A percentile compares a stretch with the other conserved stretches of the same genome.
Evolutionary conservation across 2,888 invertebrate species (phyloP).

Genomic region (Frankliniella fusca): DNA sequence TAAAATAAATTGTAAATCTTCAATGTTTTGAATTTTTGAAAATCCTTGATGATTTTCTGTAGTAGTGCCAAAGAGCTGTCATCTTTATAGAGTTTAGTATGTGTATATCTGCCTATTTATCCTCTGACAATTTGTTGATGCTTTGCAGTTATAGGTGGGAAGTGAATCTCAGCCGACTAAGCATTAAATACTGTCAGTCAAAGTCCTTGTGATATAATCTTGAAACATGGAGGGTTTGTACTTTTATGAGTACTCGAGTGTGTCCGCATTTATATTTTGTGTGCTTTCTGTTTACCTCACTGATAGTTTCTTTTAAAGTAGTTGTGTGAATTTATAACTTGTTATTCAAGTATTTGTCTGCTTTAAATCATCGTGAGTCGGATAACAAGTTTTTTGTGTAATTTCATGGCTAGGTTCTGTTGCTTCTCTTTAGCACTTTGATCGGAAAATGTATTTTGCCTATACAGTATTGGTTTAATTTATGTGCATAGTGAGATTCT

Average conservation of each 20-base stretch:
- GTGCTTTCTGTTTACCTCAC: background rate
- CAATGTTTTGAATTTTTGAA: too few species aligned
- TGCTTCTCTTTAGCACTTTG: background rate
- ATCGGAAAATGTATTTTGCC: background rate
- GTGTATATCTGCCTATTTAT: too few species aligned
- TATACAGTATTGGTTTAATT: background rate
- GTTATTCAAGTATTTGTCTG: background rate
- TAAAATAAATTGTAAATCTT: too few species aligned
- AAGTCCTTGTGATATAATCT: background rate
- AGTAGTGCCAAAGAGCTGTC: too few species aligned
- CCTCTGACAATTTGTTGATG: too few species aligned
- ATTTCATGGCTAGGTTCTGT: background rate
- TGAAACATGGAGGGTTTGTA: slow-evolving; percentile 12
- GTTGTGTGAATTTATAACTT: too few species aligned
- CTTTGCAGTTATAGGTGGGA: too few species aligned
- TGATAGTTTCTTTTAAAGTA: background rate
- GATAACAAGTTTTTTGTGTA: background rate
- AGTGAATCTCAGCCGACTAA: too few species aligned
- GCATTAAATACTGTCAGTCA: background rate
- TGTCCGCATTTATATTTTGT: background rate
- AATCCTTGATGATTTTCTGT: too few species aligned
- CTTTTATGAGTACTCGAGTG: background rate
- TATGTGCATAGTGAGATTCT: background rate
- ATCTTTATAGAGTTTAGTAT: too few species aligned
- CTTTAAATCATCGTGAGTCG: background rate